Conservation (phyloP, 2,113 vertebrate genomes). For the Hippopotamus amphibius region DNA sequence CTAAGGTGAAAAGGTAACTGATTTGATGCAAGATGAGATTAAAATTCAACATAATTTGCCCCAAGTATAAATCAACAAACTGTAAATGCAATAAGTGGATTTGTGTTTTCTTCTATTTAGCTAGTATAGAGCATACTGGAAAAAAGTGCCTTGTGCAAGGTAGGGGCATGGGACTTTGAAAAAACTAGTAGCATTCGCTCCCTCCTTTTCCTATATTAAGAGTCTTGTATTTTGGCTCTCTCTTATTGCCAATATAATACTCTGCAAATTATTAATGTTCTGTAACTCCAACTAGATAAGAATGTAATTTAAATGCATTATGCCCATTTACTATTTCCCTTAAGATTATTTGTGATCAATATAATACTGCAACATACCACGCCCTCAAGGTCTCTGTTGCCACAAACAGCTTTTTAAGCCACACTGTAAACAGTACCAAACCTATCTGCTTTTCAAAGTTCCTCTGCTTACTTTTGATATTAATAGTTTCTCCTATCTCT, state of each 20-base stretch:
- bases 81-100: not conserved
- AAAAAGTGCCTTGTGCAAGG: not conserved
- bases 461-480: not conserved
- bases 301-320: conserved; percentile 8
- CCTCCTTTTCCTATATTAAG: not conserved
- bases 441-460: not conserved
- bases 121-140: not conserved
- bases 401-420: not conserved
- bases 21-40: not conserved
- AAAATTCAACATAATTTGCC: not conserved
- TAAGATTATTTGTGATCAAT: not conserved
- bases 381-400: not conserved
- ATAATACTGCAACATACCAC: not conserved
- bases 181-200: not conserved
- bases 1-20: not conserved
- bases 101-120: not conserved
- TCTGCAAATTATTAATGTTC: not conserved
- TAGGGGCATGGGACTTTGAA: not conserved
- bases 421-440: not conserved
- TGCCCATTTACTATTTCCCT: not conserved
- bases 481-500: not conserved
- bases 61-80: not conserved
- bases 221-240: not conserved
- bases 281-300: not conserved
- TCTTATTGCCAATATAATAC: not conserved